Evolutionary conservation across 2,888 invertebrate genomes (phyloP).

Genomic region (Ceriagrion tenellum): DNA sequence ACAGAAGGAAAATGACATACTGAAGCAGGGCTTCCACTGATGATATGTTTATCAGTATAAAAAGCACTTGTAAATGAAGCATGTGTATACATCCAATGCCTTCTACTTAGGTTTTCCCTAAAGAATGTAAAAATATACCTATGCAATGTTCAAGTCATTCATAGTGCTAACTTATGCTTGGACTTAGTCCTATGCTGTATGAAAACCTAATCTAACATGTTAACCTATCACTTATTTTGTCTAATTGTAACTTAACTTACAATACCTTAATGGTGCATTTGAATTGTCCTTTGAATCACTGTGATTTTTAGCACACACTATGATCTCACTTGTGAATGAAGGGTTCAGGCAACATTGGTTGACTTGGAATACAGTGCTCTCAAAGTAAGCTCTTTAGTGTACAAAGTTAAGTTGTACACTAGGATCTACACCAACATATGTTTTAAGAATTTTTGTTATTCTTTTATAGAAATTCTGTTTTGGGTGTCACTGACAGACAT

Average conservation of each 20-base stretch:
- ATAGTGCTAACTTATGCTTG: not conserved
- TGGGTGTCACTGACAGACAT: no score
- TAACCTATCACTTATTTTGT: not conserved
- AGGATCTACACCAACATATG: no score
- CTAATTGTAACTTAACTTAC: not conserved
- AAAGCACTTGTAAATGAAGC: not conserved
- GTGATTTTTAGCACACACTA: not conserved
- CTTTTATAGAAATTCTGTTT: no score
- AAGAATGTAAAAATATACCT: no score
- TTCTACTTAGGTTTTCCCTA: no score
- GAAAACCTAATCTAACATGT: not conserved
- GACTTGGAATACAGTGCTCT: no score
- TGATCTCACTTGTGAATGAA: not conserved
- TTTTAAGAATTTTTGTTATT: no score
- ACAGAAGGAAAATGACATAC: not conserved
- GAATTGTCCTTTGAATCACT: not conserved
- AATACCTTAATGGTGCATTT: not conserved
- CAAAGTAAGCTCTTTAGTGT: no score
- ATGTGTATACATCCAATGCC: no score
- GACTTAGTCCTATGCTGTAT: not conserved
- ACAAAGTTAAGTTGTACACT: no score
- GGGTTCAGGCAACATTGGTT: not conserved
- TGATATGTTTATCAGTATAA: not conserved
- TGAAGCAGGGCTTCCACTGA: not conserved
- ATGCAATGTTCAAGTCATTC: not conserved